Conservation (phyloP, 1,140 invertebrate species). For the Aphis craccivora region DNA sequence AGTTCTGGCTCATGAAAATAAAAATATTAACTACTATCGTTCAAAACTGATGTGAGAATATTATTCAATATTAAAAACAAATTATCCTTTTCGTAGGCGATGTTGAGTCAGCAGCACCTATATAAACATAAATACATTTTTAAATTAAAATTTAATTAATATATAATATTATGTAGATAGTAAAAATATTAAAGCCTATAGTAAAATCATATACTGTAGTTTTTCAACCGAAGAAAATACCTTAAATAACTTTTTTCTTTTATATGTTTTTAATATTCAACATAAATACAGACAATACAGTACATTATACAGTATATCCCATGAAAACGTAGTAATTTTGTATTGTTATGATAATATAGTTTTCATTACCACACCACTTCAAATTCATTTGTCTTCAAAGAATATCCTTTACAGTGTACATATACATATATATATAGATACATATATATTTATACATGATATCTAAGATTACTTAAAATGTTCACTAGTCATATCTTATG, state of each 20-base stretch:
- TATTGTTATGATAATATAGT: background rate
- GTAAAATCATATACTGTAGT: slow-evolving; percentile 6
- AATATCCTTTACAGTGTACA: slow-evolving; percentile 31
- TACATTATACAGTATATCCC: background rate
- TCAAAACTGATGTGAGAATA: slow-evolving; percentile 42
- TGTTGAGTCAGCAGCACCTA: slow-evolving; percentile 37
- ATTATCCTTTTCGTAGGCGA: slow-evolving; percentile 33
- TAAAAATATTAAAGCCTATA: background rate
- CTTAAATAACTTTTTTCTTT: slow-evolving; percentile 32
- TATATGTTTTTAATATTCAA: slow-evolving; percentile 29
- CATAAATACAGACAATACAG: background rate
- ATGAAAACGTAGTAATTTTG: background rate
- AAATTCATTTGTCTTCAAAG: background rate
- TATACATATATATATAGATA: background rate
- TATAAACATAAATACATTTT: slow-evolving; percentile 37
- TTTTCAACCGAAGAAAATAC: slow-evolving; percentile 25
- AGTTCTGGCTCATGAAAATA: slow-evolving; percentile 55
- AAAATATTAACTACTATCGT: slow-evolving; percentile 49
- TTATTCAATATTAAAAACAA: slow-evolving; percentile 53
- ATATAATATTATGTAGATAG: background rate
- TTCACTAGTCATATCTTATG: background rate
- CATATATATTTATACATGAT: no score
- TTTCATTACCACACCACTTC: background rate
- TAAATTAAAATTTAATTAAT: slow-evolving; percentile 27
- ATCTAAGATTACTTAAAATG: background rate